Percentiles rank a stretch among this genome's conserved stretches.
These are phyloP conservation scores for Eumeta japonica DNA, from an alignment of 1,140 invertebrate genomes.

Conservation along the genomic window DNA sequence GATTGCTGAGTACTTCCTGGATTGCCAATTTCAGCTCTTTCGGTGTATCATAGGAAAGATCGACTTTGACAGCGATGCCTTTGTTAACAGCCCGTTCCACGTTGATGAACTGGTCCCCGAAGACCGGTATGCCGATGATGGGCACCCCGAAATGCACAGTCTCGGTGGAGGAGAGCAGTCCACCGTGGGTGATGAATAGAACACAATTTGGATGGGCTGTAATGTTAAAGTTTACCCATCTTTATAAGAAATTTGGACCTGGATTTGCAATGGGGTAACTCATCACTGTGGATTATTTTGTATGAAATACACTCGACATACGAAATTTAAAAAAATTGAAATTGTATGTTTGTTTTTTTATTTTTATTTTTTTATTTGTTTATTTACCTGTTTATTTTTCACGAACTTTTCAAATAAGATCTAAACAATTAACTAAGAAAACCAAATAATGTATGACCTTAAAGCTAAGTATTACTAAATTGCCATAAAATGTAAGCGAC, in stretches of 20 bases:
- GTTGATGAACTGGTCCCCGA: slow-evolving; percentile 61
- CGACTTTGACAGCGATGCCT: slow-evolving; percentile 34
- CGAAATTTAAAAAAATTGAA: slow-evolving; percentile 20
- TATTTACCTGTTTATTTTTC: too few relatives aligned
- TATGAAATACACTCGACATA: too few relatives aligned
- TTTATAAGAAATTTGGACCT: slow-evolving; percentile 14
- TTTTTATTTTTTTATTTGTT: slow-evolving; percentile 20
- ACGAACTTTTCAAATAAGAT: slow-evolving; percentile 32
- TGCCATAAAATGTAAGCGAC: too few relatives aligned
- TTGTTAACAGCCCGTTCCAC: slow-evolving; percentile 31
- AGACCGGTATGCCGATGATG: slow-evolving; percentile 69
- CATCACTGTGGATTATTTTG: too few relatives aligned
- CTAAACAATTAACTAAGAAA: too few relatives aligned
- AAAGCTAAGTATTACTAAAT: too few relatives aligned
- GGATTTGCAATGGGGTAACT: too few relatives aligned
- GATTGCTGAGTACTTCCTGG: slow-evolving; percentile 9
- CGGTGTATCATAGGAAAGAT: too few relatives aligned
- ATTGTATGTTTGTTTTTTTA: slow-evolving; percentile 20
- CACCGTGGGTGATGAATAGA: too few relatives aligned
- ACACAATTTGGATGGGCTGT: too few relatives aligned
- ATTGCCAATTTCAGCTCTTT: slow-evolving; percentile 15
- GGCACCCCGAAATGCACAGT: slow-evolving; percentile 64
- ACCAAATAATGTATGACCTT: too few relatives aligned
- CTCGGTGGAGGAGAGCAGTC: slow-evolving; percentile 65
- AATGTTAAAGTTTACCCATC: slow-evolving; percentile 39